A percentile compares a stretch with the other conserved stretches of the same genome.
These are phyloP conservation scores for Enteromius fasciolatus DNA, from an alignment of 2,797 vertebrate species.

Conservation along the genomic window DNA sequence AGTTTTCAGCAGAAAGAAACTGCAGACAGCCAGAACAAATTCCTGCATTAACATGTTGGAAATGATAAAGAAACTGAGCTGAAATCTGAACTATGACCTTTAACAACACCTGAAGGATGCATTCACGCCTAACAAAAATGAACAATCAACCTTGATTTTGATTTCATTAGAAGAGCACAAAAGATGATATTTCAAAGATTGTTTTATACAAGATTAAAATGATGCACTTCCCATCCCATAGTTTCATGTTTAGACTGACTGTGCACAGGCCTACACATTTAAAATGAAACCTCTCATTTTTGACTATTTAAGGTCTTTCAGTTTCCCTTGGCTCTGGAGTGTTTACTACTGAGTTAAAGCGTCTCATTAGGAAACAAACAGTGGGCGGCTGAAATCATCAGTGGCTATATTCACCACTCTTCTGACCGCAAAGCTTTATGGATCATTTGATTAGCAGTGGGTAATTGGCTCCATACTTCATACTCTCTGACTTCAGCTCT, in stretches of 20 bases:
- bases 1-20: neutral
- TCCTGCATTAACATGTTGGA: neutral
- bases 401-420: slow-evolving; percentile 6
- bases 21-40: neutral
- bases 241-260: neutral
- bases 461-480: slow-evolving; percentile 35
- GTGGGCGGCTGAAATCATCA: neutral
- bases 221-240: neutral
- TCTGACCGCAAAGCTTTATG: slow-evolving; percentile 29
- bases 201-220: too few species aligned
- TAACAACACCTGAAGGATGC: neutral
- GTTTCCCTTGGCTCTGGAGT: neutral
- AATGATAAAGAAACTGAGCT: neutral
- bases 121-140: neutral
- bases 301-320: neutral
- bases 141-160: too few species aligned
- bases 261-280: neutral
- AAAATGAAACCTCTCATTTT: neutral
- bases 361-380: slow-evolving; percentile 29
- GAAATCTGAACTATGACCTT: slow-evolving; percentile 1
- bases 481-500: slow-evolving; percentile 17
- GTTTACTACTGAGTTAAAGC: slow-evolving; percentile 5
- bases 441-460: slow-evolving; percentile 25
- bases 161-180: too few species aligned
- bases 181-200: too few species aligned